Base-by-base conservation (phyloP, 2,888 invertebrate species). In the Xylota segnis region DNA sequence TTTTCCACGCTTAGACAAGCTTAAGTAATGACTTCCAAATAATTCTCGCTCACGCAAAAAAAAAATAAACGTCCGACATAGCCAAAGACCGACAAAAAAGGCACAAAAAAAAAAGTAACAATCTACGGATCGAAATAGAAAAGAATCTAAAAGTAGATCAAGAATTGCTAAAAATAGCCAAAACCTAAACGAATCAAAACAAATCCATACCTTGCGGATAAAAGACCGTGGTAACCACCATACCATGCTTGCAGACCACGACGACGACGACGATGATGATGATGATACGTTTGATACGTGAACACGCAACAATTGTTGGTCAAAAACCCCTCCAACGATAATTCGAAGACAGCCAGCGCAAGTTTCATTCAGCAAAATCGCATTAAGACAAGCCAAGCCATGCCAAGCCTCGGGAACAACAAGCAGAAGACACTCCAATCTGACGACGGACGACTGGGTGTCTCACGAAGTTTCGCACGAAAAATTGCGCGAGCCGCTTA, bases 311-410 rank as follows among this genome's bases (percentile, higher is more conserved):
- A 56, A 18, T 70, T 70, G 18, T 45, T n/a, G 4, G 45, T 18
- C 4, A 4, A 9, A 4, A 4, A 16, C 43, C 6, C 5, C 52
- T 14, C 37, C 45, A 16, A 5, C 12, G 2, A 16, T 16, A 32
- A 29, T n/a, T 4, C 16, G 9, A 34, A 47, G 43, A 6, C n/a
- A 16, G 10, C 12, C 23, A 27, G 10, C 61, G 27, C n/a, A 74
- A 63, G 76, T 58, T 76, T 59, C 76, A 76, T 76, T 76, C 76
- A 76, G 14, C 45, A 58, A 76, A 66, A 66, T 76, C 76, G 58
- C 58, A 76, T 76, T 66, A 66, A 66, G 58, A 29, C 63, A 45
- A 5, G 54, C 54, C 58, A 37, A 63, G 63, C 43, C 63, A 45
- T 4, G 54, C 54, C 58, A 37, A 63, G 63, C 43, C 32, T 47